Evolutionary conservation across 1,140 invertebrate species (phyloP), one percentile per base, ranked within the genome.

Genomic region (Zaprionus ornatus): DNA sequence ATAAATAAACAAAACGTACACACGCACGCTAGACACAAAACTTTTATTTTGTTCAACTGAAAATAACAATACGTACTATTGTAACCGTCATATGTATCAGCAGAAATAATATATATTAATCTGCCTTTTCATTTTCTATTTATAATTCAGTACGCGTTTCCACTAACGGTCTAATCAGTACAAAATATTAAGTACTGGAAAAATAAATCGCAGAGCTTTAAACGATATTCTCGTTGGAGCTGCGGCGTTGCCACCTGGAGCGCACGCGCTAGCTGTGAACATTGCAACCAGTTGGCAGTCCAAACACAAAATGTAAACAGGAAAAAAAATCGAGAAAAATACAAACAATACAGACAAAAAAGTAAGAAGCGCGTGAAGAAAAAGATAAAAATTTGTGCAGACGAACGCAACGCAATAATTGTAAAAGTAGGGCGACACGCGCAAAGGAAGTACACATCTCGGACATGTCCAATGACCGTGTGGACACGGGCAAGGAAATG

Each of bases 321-420:
- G 78, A 85, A 81, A 85, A 75, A 80, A 82, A 82, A 77, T 83
- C 87, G 80, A 83, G 84, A 87, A 87, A 88, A 88, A 87, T 80
- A 87, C 85, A 88, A 88, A 90, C 84, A 88, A 88, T 86, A 88
- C 84, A 90, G 79, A 88, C 77, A 86, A 82, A 86, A 82, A 84
- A 90, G 74, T 77, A 87, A 70, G 68, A 82, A 87, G 78, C 78
- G 74, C 80, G 77, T 80, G 82, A 80, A 73, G 69, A 74, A 63
- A 32, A 64, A 64, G 54, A 75, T 71, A 85, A 59, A 79, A 60
- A 71, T 70, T 80, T 29, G 61, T 70, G 48, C 21, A 61, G 29
- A 59, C 63, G 3, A 67, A 86, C 61, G 57, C 67, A 76, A 71
- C 61, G 69, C 56, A 67, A 60, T 66, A 54, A 60, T 57, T 42